Conservation (phyloP, 2,888 invertebrate genomes). For the Heteromurus nitidus region DNA sequence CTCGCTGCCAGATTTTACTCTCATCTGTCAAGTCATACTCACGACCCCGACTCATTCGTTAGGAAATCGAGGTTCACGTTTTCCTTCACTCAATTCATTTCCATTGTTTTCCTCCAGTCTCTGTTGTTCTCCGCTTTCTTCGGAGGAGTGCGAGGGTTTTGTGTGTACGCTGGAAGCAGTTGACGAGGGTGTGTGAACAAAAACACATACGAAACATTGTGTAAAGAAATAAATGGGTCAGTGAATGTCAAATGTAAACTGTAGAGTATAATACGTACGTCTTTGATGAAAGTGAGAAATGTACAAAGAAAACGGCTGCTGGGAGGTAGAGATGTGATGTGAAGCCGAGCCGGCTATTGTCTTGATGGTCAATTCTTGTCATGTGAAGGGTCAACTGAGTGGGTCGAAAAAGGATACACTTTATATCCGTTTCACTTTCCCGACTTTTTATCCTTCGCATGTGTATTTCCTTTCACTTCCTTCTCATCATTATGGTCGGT, state of each 20-base stretch:
- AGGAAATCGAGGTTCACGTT: neutral
- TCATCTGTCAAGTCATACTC: slow-evolving; percentile 29
- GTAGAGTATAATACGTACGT: slow-evolving; percentile 10
- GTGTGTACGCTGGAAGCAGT: neutral
- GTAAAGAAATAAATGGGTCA: slow-evolving; percentile 43
- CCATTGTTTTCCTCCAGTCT: neutral
- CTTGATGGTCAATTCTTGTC: slow-evolving; percentile 20
- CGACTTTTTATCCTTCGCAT: too few relatives aligned
- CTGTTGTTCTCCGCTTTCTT: neutral
- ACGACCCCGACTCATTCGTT: neutral
- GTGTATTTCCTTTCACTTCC: neutral
- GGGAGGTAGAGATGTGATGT: slow-evolving; percentile 10
- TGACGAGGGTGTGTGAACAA: neutral
- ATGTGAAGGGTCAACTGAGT: slow-evolving; percentile 19
- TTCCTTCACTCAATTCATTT: slow-evolving; percentile 11
- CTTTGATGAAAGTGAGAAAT: slow-evolving; percentile 26
- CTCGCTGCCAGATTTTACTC: neutral
- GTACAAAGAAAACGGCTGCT: neutral
- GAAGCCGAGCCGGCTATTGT: slow-evolving; percentile 9
- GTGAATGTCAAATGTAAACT: slow-evolving; percentile 42
- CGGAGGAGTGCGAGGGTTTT: neutral
- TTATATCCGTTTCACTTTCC: neutral
- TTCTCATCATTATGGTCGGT: too few relatives aligned
- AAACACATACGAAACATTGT: neutral
- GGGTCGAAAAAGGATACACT: neutral